Evolutionary conservation across 2,113 vertebrate species (phyloP).

Genomic region (Osmerus mordax): DNA sequence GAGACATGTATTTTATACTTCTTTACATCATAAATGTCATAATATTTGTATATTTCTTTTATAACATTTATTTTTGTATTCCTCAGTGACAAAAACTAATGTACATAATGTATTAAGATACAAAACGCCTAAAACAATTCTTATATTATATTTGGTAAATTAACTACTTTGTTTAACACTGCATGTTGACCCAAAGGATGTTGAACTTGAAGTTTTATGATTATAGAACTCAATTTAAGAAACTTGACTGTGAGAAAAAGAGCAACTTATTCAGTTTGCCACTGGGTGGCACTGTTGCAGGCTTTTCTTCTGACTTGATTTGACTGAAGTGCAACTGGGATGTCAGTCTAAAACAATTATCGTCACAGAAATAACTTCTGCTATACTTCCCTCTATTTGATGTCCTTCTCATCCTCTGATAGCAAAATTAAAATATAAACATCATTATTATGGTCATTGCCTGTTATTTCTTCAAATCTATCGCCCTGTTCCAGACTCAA

Average conservation of each 20-base stretch:
- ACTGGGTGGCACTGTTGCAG: constrained; percentile 42
- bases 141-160: not conserved
- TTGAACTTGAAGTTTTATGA: not conserved
- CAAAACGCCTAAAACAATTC: not conserved
- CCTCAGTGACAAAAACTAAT: not conserved
- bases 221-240: not conserved
- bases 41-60: not conserved
- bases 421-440: no score
- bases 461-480: no score
- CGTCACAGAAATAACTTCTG: no score
- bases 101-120: not conserved
- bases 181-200: not conserved
- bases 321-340: not conserved
- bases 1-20: not conserved
- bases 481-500: no score
- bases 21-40: not conserved
- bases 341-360: no score
- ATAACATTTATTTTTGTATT: not conserved
- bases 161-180: not conserved
- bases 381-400: no score
- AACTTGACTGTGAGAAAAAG: not conserved
- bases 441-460: no score
- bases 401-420: no score
- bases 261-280: not conserved
- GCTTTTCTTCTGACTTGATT: not conserved